Evolutionary conservation across 2,888 invertebrate genomes (phyloP), one percentile per base, ranked within the genome.

Genomic region (Dexiosoma caninum): DNA sequence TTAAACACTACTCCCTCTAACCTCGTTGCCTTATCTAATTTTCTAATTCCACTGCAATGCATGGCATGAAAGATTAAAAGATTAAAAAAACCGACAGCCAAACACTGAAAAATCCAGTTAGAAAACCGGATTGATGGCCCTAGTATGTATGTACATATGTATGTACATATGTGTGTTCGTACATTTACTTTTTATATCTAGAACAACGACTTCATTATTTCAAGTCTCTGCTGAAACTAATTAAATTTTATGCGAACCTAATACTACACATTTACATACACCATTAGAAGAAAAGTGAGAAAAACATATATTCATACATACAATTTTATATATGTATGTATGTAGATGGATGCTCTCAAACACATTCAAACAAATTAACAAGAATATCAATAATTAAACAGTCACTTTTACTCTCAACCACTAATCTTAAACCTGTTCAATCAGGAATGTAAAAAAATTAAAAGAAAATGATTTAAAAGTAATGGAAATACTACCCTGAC

Each of bases 181-280:
- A n/a, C n/a, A n/a, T n/a, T n/a, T n/a, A n/a, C n/a, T n/a, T n/a
- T n/a, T n/a, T n/a, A n/a, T n/a, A n/a, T n/a, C n/a, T n/a, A n/a
- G n/a, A n/a, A n/a, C n/a, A 21, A 23, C 21, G 30, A n/a, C 4
- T 23, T 19, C 16, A 37, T 49, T 57, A 7, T 5, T 57, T 74
- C n/a, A 49, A 37, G 5, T 7, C 0, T 7, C 74, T 66, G 46
- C 10, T 2, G 37, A 10, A 21, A 70, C 57, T 64, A 70, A 79
- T 74, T 74, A 49, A 69, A 57, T 69, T 64, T 69, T 69, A 74
- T 70, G 75, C 70, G 75, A 75, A 66, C 64, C 75, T 70, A 62
- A 79, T 69, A 72, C 37, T 70, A 77, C 37, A 7, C 32, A 23
- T 21, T 42, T 62, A 44, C 19, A 55, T 62, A 44, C 19, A 55